These are phyloP conservation scores for Goniozus legneri DNA, from an alignment of 1,140 invertebrate species.

Conservation along the genomic window DNA sequence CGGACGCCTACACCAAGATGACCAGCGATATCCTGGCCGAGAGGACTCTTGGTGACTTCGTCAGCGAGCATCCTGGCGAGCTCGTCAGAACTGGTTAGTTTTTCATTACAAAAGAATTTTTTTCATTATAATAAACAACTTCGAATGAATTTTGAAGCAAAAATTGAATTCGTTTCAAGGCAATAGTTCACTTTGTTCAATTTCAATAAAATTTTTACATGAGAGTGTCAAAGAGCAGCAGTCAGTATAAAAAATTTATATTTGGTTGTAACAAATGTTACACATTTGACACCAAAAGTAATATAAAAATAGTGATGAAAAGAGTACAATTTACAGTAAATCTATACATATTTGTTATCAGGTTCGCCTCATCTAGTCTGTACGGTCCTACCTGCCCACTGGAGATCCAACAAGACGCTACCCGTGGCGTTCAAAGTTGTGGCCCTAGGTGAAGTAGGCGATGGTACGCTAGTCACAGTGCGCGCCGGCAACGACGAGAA, in stretches of 20 bases:
- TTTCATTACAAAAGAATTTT: no score
- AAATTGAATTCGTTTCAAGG: no score
- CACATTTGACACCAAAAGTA: no score
- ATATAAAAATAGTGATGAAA: no score
- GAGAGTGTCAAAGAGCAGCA: no score
- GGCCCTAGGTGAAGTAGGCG: slow-evolving; percentile 85
- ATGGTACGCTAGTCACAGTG: slow-evolving; percentile 93
- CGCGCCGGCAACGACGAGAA: slow-evolving; percentile 98
- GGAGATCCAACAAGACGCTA: slow-evolving; percentile 96
- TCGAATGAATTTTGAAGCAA: no score
- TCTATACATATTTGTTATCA: slow-evolving; percentile 15
- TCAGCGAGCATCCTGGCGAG: slow-evolving; percentile 89
- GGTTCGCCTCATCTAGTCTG: slow-evolving; percentile 88
- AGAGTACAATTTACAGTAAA: no score
- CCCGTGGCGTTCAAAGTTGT: slow-evolving; percentile 93
- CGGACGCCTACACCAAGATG: slow-evolving; percentile 85
- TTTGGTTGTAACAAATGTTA: no score
- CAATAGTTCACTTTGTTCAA: no score
- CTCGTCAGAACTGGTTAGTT: slow-evolving; percentile 79
- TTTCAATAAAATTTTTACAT: no score
- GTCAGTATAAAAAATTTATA: no score
- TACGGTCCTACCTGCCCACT: slow-evolving; percentile 87
- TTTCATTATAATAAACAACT: no score
- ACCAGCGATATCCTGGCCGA: slow-evolving; percentile 82
- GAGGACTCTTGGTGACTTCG: slow-evolving; percentile 81